Conservation (phyloP, 1,140 invertebrate species). For the Oryctes rhinoceros region DNA sequence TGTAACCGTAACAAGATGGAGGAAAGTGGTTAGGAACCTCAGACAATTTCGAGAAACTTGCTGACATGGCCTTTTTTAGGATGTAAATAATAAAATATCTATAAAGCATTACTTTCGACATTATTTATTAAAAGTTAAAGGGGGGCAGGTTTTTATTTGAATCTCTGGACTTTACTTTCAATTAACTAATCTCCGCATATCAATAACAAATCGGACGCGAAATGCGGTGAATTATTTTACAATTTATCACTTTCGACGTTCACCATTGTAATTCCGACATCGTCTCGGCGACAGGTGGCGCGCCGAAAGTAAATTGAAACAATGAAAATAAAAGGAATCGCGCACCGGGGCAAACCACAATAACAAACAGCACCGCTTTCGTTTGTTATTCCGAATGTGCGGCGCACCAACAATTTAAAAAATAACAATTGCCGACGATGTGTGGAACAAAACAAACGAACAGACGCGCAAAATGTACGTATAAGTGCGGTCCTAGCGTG, state of each 20-base stretch:
- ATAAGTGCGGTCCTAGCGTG: background rate
- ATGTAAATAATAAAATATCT: too few species aligned
- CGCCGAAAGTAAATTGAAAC: conserved; percentile 5
- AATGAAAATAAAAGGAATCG: background rate
- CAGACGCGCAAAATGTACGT: too few species aligned
- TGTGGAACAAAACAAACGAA: background rate
- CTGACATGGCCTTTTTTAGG: too few species aligned
- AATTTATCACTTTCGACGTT: background rate
- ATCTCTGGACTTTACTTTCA: background rate
- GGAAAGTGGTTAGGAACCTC: too few species aligned
- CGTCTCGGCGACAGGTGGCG: conserved; percentile 5
- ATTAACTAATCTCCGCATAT: background rate
- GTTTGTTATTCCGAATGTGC: background rate
- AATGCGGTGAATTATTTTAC: background rate
- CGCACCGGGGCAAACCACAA: background rate
- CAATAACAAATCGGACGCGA: background rate
- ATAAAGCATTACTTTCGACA: too few species aligned
- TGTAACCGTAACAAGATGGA: too few species aligned
- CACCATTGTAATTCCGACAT: background rate
- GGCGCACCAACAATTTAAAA: background rate
- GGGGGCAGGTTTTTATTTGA: background rate
- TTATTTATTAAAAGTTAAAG: too few species aligned
- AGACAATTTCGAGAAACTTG: too few species aligned
- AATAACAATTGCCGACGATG: conserved; percentile 14
- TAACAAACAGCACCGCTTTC: conserved; percentile 14